A percentile compares a stretch with the other conserved stretches of the same genome.
These are phyloP conservation scores for Halcyon smyrnensis DNA, from an alignment of 2,797 vertebrate species.

Conservation along the genomic window DNA sequence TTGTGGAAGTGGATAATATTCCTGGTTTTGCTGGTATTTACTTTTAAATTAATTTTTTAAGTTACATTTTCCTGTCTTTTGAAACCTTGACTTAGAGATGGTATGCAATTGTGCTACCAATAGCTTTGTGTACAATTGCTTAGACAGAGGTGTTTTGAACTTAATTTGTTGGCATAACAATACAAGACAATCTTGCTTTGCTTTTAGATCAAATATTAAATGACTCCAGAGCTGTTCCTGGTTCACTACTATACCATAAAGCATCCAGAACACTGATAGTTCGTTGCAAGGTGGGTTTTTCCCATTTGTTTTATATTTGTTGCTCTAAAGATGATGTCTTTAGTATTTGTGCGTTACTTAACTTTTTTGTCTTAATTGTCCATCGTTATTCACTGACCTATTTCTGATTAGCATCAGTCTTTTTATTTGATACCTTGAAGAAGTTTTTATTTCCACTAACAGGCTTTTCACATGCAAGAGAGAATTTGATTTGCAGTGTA, in stretches of 20 bases:
- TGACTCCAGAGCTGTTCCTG: slow-evolving; percentile 74
- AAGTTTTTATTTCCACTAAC: not conserved
- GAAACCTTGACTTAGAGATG: not conserved
- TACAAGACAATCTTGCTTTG: not conserved
- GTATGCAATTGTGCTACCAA: not conserved
- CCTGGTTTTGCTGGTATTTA: slow-evolving; percentile 80
- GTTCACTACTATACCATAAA: slow-evolving; percentile 85
- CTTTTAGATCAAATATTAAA: slow-evolving; percentile 63
- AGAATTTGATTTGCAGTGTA: not conserved
- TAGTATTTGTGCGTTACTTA: not conserved
- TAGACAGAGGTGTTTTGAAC: not conserved
- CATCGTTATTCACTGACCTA: not conserved
- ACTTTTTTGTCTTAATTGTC: not conserved
- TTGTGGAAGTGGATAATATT: slow-evolving; percentile 83
- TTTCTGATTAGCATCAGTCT: not conserved
- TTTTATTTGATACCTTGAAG: not conserved
- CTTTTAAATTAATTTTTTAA: not conserved
- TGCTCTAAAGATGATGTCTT: not conserved
- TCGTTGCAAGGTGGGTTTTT: slow-evolving; percentile 87
- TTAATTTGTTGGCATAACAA: not conserved
- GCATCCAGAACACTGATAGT: slow-evolving; percentile 82
- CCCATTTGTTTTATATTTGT: not conserved
- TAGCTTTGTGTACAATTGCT: accelerated
- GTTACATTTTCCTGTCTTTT: not conserved
- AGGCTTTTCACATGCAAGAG: not conserved